These are phyloP conservation scores for Clanis bilineata DNA, from an alignment of 2,888 invertebrate species.

Conservation along the genomic window DNA sequence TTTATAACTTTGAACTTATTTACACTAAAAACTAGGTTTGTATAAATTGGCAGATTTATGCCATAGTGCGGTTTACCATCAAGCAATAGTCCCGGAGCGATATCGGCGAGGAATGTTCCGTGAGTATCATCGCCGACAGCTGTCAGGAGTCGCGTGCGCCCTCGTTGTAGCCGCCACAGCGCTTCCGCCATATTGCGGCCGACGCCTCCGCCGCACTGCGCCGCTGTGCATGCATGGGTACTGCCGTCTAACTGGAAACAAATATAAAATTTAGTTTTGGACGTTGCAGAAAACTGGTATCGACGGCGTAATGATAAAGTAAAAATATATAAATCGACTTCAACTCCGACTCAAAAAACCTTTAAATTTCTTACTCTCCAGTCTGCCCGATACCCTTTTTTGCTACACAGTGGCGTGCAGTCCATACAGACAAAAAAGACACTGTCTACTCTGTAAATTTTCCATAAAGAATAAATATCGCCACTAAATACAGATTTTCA, in stretches of 20 bases:
- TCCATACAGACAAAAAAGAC: too few species aligned
- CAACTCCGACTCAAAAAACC: too few species aligned
- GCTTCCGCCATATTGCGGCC: constrained; percentile 96
- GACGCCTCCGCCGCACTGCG: constrained; percentile 92
- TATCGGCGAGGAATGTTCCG: constrained; percentile 50
- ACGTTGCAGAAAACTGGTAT: too few species aligned
- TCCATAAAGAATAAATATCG: too few species aligned
- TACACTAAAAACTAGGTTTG: neutral
- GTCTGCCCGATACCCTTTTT: too few species aligned
- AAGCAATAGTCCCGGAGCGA: constrained; percentile 62
- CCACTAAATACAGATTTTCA: too few species aligned
- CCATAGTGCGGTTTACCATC: constrained; percentile 46
- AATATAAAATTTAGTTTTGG: neutral
- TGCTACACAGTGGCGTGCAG: too few species aligned
- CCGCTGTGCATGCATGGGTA: constrained; percentile 86
- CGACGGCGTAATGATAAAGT: neutral
- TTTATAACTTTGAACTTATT: neutral
- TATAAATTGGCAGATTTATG: neutral
- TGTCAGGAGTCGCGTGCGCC: constrained; percentile 87
- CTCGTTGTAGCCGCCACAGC: constrained; percentile 87
- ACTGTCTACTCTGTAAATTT: too few species aligned
- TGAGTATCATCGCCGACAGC: constrained; percentile 88
- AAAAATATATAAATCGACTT: too few species aligned
- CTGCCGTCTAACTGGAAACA: constrained; percentile 88
- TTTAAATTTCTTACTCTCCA: too few species aligned